Evolutionary conservation across 2,797 vertebrate genomes (phyloP), one percentile per base, ranked within the genome.

Genomic region (Molossus molossus): DNA sequence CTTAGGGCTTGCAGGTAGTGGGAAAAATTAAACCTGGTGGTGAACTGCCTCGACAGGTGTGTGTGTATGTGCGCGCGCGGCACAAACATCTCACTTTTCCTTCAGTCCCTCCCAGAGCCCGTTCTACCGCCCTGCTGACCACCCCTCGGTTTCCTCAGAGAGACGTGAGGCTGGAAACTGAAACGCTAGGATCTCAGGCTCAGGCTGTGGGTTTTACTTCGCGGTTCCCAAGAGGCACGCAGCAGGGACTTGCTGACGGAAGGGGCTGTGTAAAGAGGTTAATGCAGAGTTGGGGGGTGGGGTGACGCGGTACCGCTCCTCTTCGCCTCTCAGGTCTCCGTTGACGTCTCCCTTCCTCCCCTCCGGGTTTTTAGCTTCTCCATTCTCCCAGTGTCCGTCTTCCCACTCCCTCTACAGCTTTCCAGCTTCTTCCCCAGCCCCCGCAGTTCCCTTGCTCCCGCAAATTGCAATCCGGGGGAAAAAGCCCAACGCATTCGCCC

Each of bases 1-100:
- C 99, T 99, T 95, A 99, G 98, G 95, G 99, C 99, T 4, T 97
- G 98, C 57, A 48, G 90, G 50, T 64, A 83, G 10, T 9, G 33
- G 48, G 27, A 37, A 50, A 89, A 53, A 75, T 79, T 40, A n/a
- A 64, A 45, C 65, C 27, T 20, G 81, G 50, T 18, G 72, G n/a
- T 64, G 91, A 79, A 40, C 76, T 27, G 60, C 70, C 83, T 50
- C 10, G 21, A 33, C 37, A 87, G 50, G 81, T 73, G 33, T 25
- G 5, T 29, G 33, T 29, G 45, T 12, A 23, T 10, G 40, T 29
- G 45, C 6, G 3, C 15, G 1, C 5, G 5, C 3, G 17, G 12
- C 80, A 76, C 45, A 58, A 6, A 21, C 0, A 55, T 3, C 29
- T 67, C 18, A 20, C 58, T 58, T 27, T n/a, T 50, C 15, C 48